phyloP scores from a whole-genome alignment of 2,113 vertebrate species.

The Martes martes region DNA sequence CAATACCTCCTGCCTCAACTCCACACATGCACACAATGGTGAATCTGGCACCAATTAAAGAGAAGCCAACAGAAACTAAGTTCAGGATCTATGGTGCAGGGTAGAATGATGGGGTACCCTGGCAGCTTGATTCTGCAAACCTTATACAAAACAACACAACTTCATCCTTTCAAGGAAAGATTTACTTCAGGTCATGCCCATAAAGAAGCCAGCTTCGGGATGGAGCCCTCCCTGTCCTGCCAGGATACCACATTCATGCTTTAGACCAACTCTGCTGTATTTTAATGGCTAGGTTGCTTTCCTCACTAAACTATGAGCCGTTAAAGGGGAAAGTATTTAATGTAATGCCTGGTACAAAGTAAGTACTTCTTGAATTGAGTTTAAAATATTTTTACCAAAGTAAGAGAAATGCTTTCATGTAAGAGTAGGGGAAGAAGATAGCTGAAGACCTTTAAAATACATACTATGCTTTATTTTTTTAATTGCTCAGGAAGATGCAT shows the following conservation, averaged over 20 bases:
- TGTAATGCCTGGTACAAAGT: neutral
- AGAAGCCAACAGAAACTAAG: neutral
- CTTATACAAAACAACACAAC: neutral
- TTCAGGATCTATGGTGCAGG: neutral
- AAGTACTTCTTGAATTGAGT: neutral
- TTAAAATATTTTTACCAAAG: conserved; percentile 24
- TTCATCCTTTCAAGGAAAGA: neutral
- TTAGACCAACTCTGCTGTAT: neutral
- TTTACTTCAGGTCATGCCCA: neutral
- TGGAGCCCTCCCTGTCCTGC: neutral
- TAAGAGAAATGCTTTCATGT: neutral
- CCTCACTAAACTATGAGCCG: neutral
- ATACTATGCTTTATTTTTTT: neutral
- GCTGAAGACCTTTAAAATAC: neutral
- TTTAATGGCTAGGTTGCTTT: neutral
- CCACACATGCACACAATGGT: neutral
- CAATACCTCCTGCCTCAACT: neutral
- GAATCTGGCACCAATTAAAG: neutral
- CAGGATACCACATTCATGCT: neutral
- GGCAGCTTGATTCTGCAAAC: neutral
- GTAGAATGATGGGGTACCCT: neutral
- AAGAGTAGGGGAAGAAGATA: neutral
- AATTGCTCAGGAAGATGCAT: neutral
- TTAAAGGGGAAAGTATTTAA: neutral
- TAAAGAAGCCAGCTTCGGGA: neutral